Conservation (phyloP, 2,888 invertebrate species). For the Bellardia bayeri region DNA sequence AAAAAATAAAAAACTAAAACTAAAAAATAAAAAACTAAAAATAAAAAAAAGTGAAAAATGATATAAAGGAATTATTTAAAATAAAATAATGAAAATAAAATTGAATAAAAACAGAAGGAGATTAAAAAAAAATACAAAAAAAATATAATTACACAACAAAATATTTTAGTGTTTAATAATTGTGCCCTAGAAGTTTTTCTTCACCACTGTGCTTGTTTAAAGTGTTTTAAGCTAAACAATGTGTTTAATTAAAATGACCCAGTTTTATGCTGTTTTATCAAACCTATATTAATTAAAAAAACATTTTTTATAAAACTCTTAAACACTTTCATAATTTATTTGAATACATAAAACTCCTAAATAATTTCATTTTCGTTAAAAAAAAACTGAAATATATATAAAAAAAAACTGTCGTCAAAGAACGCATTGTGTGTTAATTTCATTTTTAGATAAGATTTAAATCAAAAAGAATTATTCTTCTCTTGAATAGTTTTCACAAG, state of each 20-base stretch:
- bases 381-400: neutral
- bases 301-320: conserved; percentile 18
- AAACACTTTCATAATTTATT: conserved; percentile 64
- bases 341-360: neutral
- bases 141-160: no score
- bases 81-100: conserved; percentile 2
- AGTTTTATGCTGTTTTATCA: conserved; percentile 39
- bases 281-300: conserved; percentile 13
- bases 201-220: conserved; percentile 1
- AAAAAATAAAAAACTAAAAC: conserved; percentile 8
- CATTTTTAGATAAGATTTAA: conserved; percentile 40
- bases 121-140: neutral
- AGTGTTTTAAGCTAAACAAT: conserved; percentile 7
- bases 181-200: neutral
- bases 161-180: neutral
- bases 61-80: neutral
- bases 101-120: conserved; percentile 13
- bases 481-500: conserved; percentile 2
- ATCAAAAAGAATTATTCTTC: conserved; percentile 23
- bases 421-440: conserved; percentile 15
- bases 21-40: conserved; percentile 1
- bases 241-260: conserved; percentile 62
- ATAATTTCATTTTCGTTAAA: neutral
- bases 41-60: neutral
- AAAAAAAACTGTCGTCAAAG: neutral